phyloP scores from a whole-genome alignment of 2,113 vertebrate species.

The Cygnus buccinator region DNA sequence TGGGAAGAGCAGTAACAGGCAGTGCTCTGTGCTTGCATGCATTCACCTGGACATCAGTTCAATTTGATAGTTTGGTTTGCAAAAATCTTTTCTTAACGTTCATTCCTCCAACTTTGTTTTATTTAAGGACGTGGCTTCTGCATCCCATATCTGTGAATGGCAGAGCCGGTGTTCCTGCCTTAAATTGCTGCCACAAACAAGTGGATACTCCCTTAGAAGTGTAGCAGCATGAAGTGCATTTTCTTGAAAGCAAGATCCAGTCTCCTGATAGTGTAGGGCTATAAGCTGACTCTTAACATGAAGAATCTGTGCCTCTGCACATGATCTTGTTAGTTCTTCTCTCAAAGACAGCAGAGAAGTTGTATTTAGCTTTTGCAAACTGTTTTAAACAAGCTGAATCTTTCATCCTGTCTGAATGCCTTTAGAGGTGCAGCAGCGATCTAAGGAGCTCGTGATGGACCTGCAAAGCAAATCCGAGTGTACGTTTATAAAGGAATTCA shows the following conservation, averaged over 20 bases:
- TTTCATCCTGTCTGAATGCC: slow-evolving; percentile 1
- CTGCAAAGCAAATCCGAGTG: neutral
- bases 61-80: neutral
- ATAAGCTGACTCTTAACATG: neutral
- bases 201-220: neutral
- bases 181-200: neutral
- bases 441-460: neutral
- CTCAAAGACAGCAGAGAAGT: neutral
- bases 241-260: slow-evolving; percentile 27
- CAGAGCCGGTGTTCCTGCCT: neutral
- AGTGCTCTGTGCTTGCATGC: neutral
- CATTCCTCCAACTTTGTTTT: neutral
- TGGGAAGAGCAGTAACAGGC: neutral
- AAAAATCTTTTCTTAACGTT: neutral
- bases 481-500: neutral
- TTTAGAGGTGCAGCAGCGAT: neutral
- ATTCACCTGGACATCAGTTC: neutral
- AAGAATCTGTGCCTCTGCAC: slow-evolving; percentile 25
- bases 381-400: neutral
- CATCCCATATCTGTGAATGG: neutral
- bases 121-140: neutral
- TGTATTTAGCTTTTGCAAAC: slow-evolving; percentile 27
- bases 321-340: neutral
- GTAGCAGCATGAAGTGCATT: neutral
- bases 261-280: neutral